These are phyloP conservation scores for Gambusia yucatana DNA, from an alignment of 2,797 vertebrate genomes.

Conservation along the genomic window DNA sequence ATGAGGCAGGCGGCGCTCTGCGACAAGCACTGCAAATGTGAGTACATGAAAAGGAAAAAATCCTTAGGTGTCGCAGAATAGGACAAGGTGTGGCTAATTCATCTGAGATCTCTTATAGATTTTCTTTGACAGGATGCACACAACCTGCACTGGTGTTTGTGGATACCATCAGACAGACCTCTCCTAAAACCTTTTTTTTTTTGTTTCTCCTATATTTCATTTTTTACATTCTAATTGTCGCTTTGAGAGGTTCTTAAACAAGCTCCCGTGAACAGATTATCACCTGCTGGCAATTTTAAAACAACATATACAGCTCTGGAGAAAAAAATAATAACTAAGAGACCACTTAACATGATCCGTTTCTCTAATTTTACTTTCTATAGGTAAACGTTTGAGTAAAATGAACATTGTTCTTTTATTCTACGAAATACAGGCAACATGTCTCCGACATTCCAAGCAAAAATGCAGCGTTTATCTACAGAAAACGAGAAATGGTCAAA, in stretches of 20 bases:
- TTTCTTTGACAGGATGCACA: neutral
- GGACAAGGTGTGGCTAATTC: neutral
- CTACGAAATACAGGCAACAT: too few species aligned
- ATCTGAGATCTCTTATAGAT: neutral
- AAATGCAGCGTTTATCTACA: too few species aligned
- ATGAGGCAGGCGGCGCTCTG: slow-evolving; percentile 94
- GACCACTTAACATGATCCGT: too few species aligned
- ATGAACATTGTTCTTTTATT: too few species aligned
- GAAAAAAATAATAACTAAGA: too few species aligned
- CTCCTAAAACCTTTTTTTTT: neutral
- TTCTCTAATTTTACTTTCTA: too few species aligned
- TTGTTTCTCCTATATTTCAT: neutral
- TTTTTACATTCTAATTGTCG: neutral
- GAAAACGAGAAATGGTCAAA: too few species aligned
- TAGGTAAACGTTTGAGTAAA: too few species aligned
- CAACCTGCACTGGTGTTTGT: neutral
- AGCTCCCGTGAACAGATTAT: neutral
- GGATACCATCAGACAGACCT: neutral
- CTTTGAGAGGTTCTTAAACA: neutral
- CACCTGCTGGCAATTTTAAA: neutral
- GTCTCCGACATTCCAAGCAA: too few species aligned
- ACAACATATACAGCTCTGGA: neutral
- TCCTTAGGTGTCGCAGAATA: neutral
- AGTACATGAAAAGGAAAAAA: slow-evolving; percentile 66
- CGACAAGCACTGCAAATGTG: slow-evolving; percentile 95